These are phyloP conservation scores for Scaptomyza pallida DNA, from an alignment of 1,140 invertebrate genomes.

Conservation along the genomic window DNA sequence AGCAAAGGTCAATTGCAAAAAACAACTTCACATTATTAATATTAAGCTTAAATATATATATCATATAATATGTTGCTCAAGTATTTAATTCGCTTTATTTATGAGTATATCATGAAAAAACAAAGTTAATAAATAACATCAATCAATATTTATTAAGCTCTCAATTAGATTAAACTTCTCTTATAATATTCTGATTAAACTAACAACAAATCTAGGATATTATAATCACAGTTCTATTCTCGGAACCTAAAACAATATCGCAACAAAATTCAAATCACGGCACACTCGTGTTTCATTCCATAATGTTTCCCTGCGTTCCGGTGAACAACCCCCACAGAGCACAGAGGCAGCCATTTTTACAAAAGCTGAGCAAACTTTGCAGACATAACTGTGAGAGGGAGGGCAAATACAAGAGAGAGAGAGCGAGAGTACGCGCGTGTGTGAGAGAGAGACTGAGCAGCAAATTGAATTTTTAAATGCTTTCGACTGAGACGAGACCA, in stretches of 20 bases:
- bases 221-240: background rate
- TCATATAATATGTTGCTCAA: no score
- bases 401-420: background rate
- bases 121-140: no score
- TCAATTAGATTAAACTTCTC: no score
- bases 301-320: constrained; percentile 27
- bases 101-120: no score
- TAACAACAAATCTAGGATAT: background rate
- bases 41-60: no score
- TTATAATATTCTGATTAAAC: background rate
- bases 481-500: constrained; percentile 76
- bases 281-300: constrained; percentile 51
- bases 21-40: no score
- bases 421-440: constrained; percentile 13
- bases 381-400: constrained; percentile 42
- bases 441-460: constrained; percentile 24
- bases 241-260: background rate
- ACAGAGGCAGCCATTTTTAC: constrained; percentile 75
- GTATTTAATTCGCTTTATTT: no score
- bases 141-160: background rate
- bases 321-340: constrained; percentile 45
- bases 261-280: constrained; percentile 26
- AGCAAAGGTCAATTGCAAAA: no score
- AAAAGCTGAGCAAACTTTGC: constrained; percentile 58
- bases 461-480: constrained; percentile 81